Evolutionary conservation across 2,113 vertebrate genomes (phyloP), one percentile per base, ranked within the genome.

Genomic region (Muntiacus muntjak): DNA sequence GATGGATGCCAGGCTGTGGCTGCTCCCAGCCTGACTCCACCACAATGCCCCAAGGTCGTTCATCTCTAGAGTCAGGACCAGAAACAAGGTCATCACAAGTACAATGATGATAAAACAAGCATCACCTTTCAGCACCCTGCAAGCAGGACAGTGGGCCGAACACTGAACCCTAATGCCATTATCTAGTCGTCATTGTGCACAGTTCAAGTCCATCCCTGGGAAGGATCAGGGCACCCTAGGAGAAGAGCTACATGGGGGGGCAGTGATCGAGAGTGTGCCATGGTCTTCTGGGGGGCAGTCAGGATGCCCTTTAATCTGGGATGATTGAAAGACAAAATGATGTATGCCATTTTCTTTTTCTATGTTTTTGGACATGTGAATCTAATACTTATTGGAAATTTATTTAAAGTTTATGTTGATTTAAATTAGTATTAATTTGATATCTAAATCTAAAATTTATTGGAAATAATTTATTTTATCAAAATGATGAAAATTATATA

Each of bases 261-360:
- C 23, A 25, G 36, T 57, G 28, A 4, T 1, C 6, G 23, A 36
- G 25, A 30, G 2, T 13, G 1, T 11, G 15, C 2, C 1, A 5
- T 30, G 25, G 28, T 52, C 45, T 40, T 26, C 78, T 36, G 19
- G 12, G 5, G 36, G 40, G 8, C 12, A 79, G 11, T 64, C 11
- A 40, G 58, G 45, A 64, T 87, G n/a, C 47, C 52, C 26, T 15
- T 21, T 15, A 58, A 54, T 26, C 17, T 21, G n/a, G 36, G 12
- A 50, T 62, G 33, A 52, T 15, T 40, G 17, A 11, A 82, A 25
- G 58, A 82, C 45, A 28, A 52, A 82, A 7, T 52, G 83, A 54
- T 33, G 45, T 52, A 81, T 21, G 2, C 8, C 25, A 40, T 64
- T 36, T 60, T 58, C 16, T 91, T 91, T 12, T 16, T 40, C 33